Conservation (phyloP, 2,888 invertebrate species). For the Exephanes ischioxanthus region DNA sequence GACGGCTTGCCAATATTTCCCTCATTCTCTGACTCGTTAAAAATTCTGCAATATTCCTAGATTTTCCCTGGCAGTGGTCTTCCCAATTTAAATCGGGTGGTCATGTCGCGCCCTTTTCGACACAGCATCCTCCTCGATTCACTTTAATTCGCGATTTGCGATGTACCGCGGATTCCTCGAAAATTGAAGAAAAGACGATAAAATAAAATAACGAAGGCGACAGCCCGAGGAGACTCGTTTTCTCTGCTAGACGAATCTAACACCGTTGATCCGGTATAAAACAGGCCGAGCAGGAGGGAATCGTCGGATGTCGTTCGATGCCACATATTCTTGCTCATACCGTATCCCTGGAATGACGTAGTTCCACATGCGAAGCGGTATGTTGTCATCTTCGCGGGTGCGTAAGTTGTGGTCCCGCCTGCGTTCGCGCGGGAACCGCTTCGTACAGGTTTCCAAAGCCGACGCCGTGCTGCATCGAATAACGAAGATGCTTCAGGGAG, state of each 20-base stretch:
- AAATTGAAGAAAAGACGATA: conserved; percentile 17
- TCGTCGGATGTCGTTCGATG: neutral
- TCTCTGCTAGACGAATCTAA: conserved; percentile 70
- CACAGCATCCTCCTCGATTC: conserved; percentile 52
- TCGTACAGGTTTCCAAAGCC: neutral
- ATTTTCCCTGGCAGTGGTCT: too few relatives aligned
- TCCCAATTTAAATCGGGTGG: neutral
- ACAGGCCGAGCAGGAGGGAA: conserved; percentile 33
- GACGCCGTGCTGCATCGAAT: conserved; percentile 51
- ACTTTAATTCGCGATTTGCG: conserved; percentile 62
- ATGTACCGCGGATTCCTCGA: conserved; percentile 29
- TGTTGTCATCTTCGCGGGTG: conserved; percentile 62
- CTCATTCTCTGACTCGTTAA: too few relatives aligned
- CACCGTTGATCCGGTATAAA: conserved; percentile 68
- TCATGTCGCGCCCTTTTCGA: conserved; percentile 24
- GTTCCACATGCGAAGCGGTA: conserved; percentile 41
- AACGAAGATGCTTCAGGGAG: conserved; percentile 57
- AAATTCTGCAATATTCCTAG: too few relatives aligned
- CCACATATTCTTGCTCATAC: conserved; percentile 12
- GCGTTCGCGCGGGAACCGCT: neutral
- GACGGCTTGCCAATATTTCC: neutral
- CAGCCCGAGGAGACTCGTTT: conserved; percentile 61
- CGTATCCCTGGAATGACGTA: conserved; percentile 18
- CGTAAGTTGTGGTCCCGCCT: conserved; percentile 7
- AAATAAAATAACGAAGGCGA: conserved; percentile 21